Evolutionary conservation across 92 coral and sea anemone genomes (phyloP).

Genomic region (Bergia sp.): DNA sequence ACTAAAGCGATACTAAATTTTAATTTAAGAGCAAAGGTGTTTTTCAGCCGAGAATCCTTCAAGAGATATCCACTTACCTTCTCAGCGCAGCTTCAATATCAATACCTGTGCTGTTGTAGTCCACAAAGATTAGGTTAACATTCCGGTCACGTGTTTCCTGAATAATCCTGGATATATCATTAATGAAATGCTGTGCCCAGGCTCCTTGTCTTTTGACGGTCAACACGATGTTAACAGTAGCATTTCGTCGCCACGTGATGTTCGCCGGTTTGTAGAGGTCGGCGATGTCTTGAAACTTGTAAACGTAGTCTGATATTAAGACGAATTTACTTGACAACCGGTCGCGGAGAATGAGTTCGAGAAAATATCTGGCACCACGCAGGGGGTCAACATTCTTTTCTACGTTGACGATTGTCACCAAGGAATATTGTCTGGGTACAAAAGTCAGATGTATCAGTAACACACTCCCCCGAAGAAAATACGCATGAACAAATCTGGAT

Average conservation of each 20-base stretch:
- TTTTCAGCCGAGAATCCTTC: too few species aligned
- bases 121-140: constrained; percentile 72
- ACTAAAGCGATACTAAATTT: too few species aligned
- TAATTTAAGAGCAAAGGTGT: too few species aligned
- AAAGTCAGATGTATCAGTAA: neutral
- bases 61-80: neutral
- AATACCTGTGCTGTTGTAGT: constrained; percentile 71
- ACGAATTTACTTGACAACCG: constrained; percentile 32
- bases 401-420: constrained; percentile 57
- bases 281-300: constrained; percentile 38
- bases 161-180: constrained; percentile 65
- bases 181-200: constrained; percentile 79
- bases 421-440: constrained; percentile 55
- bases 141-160: constrained; percentile 65
- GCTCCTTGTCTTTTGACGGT: constrained; percentile 81
- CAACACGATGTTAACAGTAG: constrained; percentile 65
- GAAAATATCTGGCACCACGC: constrained; percentile 68
- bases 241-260: constrained; percentile 62
- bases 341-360: constrained; percentile 71
- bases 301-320: constrained; percentile 64
- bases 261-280: constrained; percentile 60
- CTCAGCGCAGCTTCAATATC: constrained; percentile 50
- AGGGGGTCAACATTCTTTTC: constrained; percentile 67
- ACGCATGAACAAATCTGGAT: neutral
- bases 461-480: neutral